Evolutionary conservation across 2,113 vertebrate species (phyloP), one percentile per base, ranked within the genome.

Genomic region (Hippolais icterina): DNA sequence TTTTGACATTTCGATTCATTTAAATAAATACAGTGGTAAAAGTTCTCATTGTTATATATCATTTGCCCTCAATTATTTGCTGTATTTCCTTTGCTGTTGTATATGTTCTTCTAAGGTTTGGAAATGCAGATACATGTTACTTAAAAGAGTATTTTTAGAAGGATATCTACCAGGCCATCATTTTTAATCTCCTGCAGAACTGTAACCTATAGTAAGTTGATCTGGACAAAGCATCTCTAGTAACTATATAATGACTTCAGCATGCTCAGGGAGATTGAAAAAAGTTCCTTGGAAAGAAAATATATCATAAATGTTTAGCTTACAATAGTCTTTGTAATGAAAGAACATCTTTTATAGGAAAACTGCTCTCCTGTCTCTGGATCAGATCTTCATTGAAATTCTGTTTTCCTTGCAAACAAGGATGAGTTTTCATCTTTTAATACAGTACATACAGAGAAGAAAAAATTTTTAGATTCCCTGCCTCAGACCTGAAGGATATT

Each of bases 21-120:
- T 94, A 79, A 94, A 91, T 85, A 97, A 97, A 91, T 87, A 39
- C 79, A 87, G 60, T 71, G 78, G 87, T 84, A 89, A 87, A 94
- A 92, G 77, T 92, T 89, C 75, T 69, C 42, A 25, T 39, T 42
- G 74, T 79, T 92, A 66, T 74, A 57, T 94, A 81, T 93, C 76
- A 29, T 83, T 94, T 94, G 53, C 69, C 42, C 84, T 93, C 87
- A 96, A 94, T 77, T 83, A 89, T 65, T 88, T 82, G 9, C 42
- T 91, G 25, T 31, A 78, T 60, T 66, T 90, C 29, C 29, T 95
- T 93, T 91, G n/a, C 25, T 90, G 63, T 59, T 75, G 8, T 27
- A 21, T 78, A 52, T 63, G 46, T 89, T 96, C 31, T 93, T 87
- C 75, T 90, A 82, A 61, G 53, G 53, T 68, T 94, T 15, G 50